Conservation (phyloP, 2,888 invertebrate genomes). For the Epistrophe grossulariae region DNA sequence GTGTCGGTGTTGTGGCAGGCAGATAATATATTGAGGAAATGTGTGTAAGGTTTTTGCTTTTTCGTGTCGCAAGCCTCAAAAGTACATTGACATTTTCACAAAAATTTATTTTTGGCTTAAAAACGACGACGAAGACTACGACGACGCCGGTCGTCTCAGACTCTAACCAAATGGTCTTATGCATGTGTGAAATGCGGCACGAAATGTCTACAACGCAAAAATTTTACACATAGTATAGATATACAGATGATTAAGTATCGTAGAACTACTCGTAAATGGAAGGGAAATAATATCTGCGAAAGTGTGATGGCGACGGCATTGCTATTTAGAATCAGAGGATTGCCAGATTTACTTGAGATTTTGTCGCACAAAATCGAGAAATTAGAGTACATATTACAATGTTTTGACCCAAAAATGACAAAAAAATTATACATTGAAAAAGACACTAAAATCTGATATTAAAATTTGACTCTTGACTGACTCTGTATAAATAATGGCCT, state of each 20-base stretch:
- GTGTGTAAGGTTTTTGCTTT: slow-evolving; percentile 14
- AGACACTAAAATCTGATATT: no score
- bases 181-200: slow-evolving; percentile 30
- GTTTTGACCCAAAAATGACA: no score
- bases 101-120: slow-evolving; percentile 68
- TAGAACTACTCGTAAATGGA: background rate
- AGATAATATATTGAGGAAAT: slow-evolving; percentile 7
- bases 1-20: background rate
- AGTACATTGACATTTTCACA: slow-evolving; percentile 74
- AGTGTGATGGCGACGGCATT: background rate
- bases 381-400: no score
- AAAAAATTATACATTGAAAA: no score
- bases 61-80: slow-evolving; percentile 37
- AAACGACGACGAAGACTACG: background rate
- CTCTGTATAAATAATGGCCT: no score
- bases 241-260: slow-evolving; percentile 18
- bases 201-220: slow-evolving; percentile 20
- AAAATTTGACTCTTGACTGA: no score
- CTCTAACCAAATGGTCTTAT: slow-evolving; percentile 48
- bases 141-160: slow-evolving; percentile 4
- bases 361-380: no score
- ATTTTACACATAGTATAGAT: background rate
- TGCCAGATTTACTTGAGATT: background rate
- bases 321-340: background rate
- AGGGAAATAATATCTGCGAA: background rate